These are phyloP conservation scores for Calidris pygmaea DNA, from an alignment of 2,113 vertebrate species.

Conservation along the genomic window DNA sequence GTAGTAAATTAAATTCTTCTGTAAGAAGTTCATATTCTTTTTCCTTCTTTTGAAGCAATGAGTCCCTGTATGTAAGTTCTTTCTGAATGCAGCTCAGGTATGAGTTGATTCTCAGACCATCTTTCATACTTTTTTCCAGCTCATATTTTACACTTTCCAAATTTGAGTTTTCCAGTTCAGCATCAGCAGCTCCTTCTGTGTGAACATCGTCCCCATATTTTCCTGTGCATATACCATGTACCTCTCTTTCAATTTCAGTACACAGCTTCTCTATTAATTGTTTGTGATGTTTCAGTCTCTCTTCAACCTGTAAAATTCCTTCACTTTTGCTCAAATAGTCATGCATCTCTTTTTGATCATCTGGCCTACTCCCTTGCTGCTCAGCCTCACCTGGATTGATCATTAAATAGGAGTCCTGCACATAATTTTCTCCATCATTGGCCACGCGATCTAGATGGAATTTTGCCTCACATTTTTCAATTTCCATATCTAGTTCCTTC, in stretches of 20 bases:
- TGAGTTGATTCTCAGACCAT: conserved; percentile 83
- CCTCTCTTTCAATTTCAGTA: conserved; percentile 85
- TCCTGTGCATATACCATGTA: conserved; percentile 57
- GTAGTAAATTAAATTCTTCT: conserved; percentile 80
- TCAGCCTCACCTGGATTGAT: conserved; percentile 41
- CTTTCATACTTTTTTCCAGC: conserved; percentile 83
- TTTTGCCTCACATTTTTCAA: conserved; percentile 80
- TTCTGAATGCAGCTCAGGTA: conserved; percentile 84
- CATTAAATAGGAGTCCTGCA: conserved; percentile 73
- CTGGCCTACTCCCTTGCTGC: conserved; percentile 8
- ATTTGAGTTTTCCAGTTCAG: conserved; percentile 65
- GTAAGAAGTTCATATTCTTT: conserved; percentile 88
- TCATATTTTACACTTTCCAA: conserved; percentile 79
- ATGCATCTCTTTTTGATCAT: conserved; percentile 68
- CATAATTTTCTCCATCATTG: conserved; percentile 74
- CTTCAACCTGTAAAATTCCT: conserved; percentile 81
- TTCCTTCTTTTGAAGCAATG: conserved; percentile 80
- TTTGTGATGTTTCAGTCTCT: conserved; percentile 80
- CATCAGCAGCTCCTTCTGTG: conserved; percentile 13
- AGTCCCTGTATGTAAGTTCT: conserved; percentile 81
- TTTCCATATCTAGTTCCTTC: conserved; percentile 87
- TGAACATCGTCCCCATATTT: conserved; percentile 4
- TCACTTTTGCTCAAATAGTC: conserved; percentile 76
- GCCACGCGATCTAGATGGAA: conserved; percentile 71
- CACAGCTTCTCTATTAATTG: conserved; percentile 85